Percentiles rank a stretch among this genome's conserved stretches.
phyloP scores from a whole-genome alignment of 2,113 vertebrate species.

The Mastomys natalensis region DNA sequence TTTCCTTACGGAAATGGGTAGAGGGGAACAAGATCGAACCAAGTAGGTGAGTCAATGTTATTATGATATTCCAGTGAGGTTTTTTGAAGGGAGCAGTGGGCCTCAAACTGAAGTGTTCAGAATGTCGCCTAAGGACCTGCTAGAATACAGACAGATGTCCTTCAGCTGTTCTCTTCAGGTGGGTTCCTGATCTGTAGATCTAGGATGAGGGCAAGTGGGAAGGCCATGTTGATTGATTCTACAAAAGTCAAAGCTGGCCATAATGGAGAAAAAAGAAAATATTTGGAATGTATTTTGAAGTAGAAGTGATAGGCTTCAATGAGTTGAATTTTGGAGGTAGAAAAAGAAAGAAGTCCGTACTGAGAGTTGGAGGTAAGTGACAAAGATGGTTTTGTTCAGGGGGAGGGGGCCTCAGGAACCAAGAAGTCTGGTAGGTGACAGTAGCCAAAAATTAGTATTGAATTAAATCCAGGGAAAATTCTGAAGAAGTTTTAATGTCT shows the following conservation, averaged over 20 bases:
- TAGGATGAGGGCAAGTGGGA: background rate
- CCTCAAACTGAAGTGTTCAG: background rate
- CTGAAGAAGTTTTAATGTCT: background rate
- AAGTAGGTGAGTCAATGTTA: background rate
- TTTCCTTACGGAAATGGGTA: background rate
- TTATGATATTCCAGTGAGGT: background rate
- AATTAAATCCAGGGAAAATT: background rate
- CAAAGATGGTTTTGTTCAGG: background rate
- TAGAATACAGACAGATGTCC: background rate
- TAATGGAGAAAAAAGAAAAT: background rate
- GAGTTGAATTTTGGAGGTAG: background rate
- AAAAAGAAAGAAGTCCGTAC: background rate
- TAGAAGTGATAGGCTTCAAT: background rate
- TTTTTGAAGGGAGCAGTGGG: background rate
- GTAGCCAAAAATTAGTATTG: background rate
- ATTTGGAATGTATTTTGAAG: background rate
- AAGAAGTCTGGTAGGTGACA: background rate
- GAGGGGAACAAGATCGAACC: background rate
- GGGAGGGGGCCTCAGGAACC: background rate
- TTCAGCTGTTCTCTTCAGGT: background rate
- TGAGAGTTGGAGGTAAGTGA: background rate
- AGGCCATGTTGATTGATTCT: background rate
- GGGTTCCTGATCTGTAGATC: background rate
- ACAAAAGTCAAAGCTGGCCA: background rate
- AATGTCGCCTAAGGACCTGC: background rate